Evolutionary conservation across 2,113 vertebrate genomes (phyloP).

Genomic region (Alexandromys fortis): DNA sequence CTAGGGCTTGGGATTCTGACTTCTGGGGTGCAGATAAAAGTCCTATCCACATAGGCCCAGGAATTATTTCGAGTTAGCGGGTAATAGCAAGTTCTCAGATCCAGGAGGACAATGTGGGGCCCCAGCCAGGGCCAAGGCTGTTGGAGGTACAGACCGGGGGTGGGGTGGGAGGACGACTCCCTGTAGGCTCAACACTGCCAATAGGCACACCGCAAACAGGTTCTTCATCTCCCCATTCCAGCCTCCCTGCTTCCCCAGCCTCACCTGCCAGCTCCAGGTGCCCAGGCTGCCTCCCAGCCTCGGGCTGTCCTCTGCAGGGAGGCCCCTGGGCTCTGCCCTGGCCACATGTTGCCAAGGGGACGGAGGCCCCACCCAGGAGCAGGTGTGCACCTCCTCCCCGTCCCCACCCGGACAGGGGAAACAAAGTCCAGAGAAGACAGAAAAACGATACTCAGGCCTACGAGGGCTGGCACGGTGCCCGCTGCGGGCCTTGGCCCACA

Average conservation of each 20-base stretch:
- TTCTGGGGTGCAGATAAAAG: not conserved
- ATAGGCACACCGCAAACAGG: not conserved
- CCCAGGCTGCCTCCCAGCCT: not conserved
- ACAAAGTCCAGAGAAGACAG: conserved; percentile 71
- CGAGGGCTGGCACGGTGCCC: not conserved
- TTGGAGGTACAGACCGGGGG: not conserved
- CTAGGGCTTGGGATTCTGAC: not conserved
- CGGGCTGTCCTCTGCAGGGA: not conserved
- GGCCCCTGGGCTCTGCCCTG: not conserved
- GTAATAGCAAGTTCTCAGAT: not conserved
- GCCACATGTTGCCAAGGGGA: conserved; percentile 54
- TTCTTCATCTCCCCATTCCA: fast-evolving
- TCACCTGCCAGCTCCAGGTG: not conserved
- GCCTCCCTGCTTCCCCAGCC: not conserved
- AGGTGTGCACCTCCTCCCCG: not conserved
- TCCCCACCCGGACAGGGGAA: conserved; percentile 49
- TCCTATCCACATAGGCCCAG: too few species aligned
- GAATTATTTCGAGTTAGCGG: not conserved
- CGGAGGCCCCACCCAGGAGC: conserved; percentile 41
- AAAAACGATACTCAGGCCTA: conserved; percentile 48
- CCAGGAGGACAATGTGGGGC: fast-evolving
- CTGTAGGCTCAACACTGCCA: fast-evolving
- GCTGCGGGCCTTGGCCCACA: not conserved
- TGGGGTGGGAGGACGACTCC: not conserved
- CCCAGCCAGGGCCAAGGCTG: fast-evolving